Evolutionary conservation across 2,888 invertebrate species (phyloP), one percentile per base, ranked within the genome.

Genomic region (Thecocarcelia acutangulata): DNA sequence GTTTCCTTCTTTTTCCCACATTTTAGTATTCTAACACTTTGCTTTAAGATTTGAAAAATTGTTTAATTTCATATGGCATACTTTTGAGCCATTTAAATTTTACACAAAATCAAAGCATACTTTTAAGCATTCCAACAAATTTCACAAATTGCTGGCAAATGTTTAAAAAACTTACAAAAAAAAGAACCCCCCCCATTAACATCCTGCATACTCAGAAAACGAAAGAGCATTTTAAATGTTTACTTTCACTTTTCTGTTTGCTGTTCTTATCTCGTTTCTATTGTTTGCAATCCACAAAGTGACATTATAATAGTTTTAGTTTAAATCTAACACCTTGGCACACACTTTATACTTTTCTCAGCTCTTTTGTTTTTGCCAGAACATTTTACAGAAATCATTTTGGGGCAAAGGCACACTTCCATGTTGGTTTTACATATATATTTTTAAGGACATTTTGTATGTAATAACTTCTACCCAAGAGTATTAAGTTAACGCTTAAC

Each of bases 301-400:
- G 46, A 21, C 75, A 76, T 72, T 54, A 76, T 80, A 75, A 80
- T 66, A 40, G 44, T 56, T 61, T 48, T 44, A 78, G 19, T 19
- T 28, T 50, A 42, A 58, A 48, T 50, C 17, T 12, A 70, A 66
- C 75, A 80, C 75, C 74, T 75, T 80, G 46, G 50, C 11, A 33
- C 28, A 48, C 4, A 24, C 42, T 52, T 52, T 56, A n/a, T 17
- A 28, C 1, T 0, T 9, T 13, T 8, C 42, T 42, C 15, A 21
- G 42, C 28, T 19, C 19, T 63, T 44, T 59, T 24, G 17, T 15
- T 42, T 33, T 8, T 33, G 24, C 37, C 21, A 11, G 37, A 58
- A 37, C 28, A 59, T 28, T 44, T 61, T 40, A 42, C 13, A n/a
- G 50, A 33, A 40, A 50, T 19, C 19, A 50, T 59, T 64, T 64